Base-by-base conservation (phyloP, 2,888 invertebrate species). In the Neelides folsomi region DNA sequence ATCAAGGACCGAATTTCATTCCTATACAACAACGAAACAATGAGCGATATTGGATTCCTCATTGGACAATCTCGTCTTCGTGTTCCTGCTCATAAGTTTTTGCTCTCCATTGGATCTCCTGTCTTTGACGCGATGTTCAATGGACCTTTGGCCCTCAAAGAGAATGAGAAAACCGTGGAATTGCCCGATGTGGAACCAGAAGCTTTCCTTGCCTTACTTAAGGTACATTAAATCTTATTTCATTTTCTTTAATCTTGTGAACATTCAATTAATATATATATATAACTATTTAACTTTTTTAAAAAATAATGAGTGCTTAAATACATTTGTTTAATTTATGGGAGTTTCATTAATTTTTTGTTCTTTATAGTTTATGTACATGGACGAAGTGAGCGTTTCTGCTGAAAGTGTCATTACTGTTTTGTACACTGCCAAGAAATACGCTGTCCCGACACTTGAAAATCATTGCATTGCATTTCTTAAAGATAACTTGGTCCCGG, bases 81-180 rank as follows among this genome's bases (percentile, higher is more conserved):
- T 12, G 81, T 87, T 56, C 84, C 85, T 1, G 86, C 86, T 0
- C 85, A 85, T 65, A 83, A 71, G 68, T 82, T 87, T 66, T 81
- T 88, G 0, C 69, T 88, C 20, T 82, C 84, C 0, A 81, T 85
- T 12, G 86, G 86, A 1, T 85, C 85, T 66, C 83, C 84, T 0
- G 87, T 88, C 1, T 88, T 88, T 68, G 86, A 86, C 70, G 86
- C 85, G 5, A 85, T 87, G 83, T 87, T 88, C 67, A 84, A 85
- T 67, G 84, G 86, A 20, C 79, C 80, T 1, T 69, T 83, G 63
- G 80, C 81, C 0, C 79, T 80, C 0, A 76, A 77, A 53, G 77
- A 79, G 46, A 77, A 79, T 52, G 82, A 85, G 64, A 80, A 57
- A 35, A 45, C 52, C 8, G 56, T 87, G 47, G 84, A 85, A 66